These are phyloP conservation scores for Epizoanthus rinbou DNA, from an alignment of 92 coral and sea anemone species.

Conservation along the genomic window DNA sequence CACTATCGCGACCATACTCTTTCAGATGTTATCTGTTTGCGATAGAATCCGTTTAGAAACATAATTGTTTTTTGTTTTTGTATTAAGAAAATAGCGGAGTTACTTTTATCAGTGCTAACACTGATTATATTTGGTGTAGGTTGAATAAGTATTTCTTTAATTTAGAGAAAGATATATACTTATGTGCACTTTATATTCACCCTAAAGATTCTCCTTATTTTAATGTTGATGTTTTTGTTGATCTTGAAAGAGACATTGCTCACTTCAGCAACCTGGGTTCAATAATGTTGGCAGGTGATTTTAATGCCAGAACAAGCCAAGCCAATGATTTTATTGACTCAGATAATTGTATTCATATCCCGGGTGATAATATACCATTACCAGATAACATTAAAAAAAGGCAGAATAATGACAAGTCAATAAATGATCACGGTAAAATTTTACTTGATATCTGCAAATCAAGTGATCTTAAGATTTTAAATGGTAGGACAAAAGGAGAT, in stretches of 20 bases:
- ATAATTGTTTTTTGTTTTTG: no score
- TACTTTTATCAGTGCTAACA: no score
- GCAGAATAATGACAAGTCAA: conserved; percentile 5
- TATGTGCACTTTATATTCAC: conserved; percentile 24
- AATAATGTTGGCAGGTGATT: neutral
- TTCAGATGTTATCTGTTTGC: no score
- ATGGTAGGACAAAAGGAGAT: conserved; percentile 44
- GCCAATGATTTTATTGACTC: neutral
- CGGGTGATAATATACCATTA: neutral
- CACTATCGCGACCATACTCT: no score
- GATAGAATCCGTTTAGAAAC: no score
- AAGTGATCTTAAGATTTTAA: conserved; percentile 42
- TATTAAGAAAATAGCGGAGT: no score
- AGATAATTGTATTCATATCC: neutral
- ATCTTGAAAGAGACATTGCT: conserved; percentile 1
- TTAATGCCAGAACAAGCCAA: neutral
- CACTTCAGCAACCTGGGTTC: neutral
- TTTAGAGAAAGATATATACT: neutral
- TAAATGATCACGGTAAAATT: conserved; percentile 32
- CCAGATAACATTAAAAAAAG: neutral
- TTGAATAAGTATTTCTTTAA: conserved; percentile 15
- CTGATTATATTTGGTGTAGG: conserved; percentile 22
- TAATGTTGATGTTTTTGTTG: conserved; percentile 11
- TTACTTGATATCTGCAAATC: conserved; percentile 39
- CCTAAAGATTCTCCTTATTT: conserved; percentile 31